These are phyloP conservation scores for Halcyon badia DNA, from an alignment of 2,797 vertebrate species.

Conservation along the genomic window DNA sequence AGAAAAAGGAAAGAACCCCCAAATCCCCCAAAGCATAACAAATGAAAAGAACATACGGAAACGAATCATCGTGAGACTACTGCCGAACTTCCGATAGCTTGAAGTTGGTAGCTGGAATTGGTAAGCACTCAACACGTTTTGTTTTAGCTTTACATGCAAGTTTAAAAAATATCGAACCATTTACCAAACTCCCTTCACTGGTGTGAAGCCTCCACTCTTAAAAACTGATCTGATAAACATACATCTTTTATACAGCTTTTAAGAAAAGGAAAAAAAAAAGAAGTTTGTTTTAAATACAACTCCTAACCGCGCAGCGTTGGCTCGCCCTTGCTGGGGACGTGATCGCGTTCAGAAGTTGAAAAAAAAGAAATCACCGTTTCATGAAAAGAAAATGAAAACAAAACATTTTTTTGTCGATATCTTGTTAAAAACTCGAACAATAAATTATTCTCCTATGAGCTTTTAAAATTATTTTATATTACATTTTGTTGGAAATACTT, in stretches of 20 bases:
- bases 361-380: slow-evolving; percentile 77
- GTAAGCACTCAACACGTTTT: slow-evolving; percentile 89
- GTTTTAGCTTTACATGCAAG: slow-evolving; percentile 88
- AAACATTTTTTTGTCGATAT: slow-evolving; percentile 69
- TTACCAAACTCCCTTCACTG: slow-evolving; percentile 81
- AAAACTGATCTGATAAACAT: slow-evolving; percentile 92
- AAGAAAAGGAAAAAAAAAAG: slow-evolving; percentile 78
- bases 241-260: slow-evolving; percentile 86
- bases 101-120: slow-evolving; percentile 89
- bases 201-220: slow-evolving; percentile 85
- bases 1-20: slow-evolving; percentile 36
- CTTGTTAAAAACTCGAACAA: slow-evolving; percentile 77
- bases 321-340: slow-evolving; percentile 69
- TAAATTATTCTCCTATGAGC: slow-evolving; percentile 76
- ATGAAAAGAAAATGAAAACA: slow-evolving; percentile 74
- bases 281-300: slow-evolving; percentile 78
- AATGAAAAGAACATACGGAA: slow-evolving; percentile 70
- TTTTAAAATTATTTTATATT: slow-evolving; percentile 81
- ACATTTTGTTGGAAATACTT: slow-evolving; percentile 77
- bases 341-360: slow-evolving; percentile 78
- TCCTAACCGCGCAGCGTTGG: slow-evolving; percentile 76
- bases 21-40: slow-evolving; percentile 69
- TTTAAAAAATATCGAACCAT: slow-evolving; percentile 84
- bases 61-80: slow-evolving; percentile 84
- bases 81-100: slow-evolving; percentile 83